These are phyloP conservation scores for Acrobasis consociella DNA, from an alignment of 2,888 invertebrate genomes.

Conservation along the genomic window DNA sequence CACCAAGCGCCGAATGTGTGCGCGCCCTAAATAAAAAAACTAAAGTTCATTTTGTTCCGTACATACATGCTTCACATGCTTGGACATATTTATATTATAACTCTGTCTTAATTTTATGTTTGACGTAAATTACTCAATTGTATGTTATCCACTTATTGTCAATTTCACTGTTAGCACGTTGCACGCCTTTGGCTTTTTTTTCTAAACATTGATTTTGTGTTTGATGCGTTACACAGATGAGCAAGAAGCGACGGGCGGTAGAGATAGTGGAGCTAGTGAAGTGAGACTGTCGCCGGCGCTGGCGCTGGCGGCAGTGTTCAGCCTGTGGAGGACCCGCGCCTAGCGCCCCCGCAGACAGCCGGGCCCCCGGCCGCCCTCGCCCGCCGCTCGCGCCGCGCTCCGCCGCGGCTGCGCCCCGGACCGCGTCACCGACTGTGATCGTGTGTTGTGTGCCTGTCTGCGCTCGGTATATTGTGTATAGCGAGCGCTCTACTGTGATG, in stretches of 20 bases:
- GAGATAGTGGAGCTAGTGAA: slow-evolving; percentile 9
- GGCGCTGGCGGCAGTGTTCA: slow-evolving; percentile 37
- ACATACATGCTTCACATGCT: slow-evolving; percentile 9
- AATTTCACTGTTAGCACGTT: slow-evolving; percentile 12
- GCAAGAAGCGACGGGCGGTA: slow-evolving; percentile 23
- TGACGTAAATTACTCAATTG: slow-evolving; percentile 29
- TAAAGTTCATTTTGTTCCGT: slow-evolving; percentile 8
- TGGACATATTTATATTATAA: slow-evolving; percentile 5
- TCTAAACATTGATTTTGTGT: slow-evolving; percentile 3
- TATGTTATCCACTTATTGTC: slow-evolving; percentile 34
- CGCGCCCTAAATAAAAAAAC: background rate
- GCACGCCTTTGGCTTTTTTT: background rate
- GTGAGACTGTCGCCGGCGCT: slow-evolving; percentile 12
- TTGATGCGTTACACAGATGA: slow-evolving; percentile 36
- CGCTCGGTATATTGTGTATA: slow-evolving; percentile 74
- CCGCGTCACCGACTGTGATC: slow-evolving; percentile 75
- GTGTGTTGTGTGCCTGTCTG: slow-evolving; percentile 65
- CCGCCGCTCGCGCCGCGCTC: slow-evolving; percentile 23
- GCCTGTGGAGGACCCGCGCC: slow-evolving; percentile 16
- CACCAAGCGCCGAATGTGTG: too few species aligned
- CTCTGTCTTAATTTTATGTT: slow-evolving; percentile 6
- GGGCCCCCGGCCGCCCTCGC: slow-evolving; percentile 25
- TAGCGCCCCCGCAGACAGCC: slow-evolving; percentile 16
- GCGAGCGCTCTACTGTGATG: slow-evolving; percentile 72
- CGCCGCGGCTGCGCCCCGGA: slow-evolving; percentile 35